Evolutionary conservation across 2,113 vertebrate species (phyloP).

Genomic region (Laticauda laticaudata): DNA sequence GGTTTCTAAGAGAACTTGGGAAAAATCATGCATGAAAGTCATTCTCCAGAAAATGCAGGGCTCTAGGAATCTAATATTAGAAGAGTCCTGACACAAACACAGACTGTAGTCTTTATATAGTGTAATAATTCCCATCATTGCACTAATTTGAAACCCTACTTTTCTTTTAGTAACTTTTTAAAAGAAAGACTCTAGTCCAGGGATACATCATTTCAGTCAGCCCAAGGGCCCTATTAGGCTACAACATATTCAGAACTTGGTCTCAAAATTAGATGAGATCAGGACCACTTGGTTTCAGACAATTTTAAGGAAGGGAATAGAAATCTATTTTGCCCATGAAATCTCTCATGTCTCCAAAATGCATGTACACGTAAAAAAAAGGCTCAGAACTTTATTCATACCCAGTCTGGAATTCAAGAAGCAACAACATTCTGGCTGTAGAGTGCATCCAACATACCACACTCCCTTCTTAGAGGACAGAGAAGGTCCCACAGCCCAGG

Average conservation of each 20-base stretch:
- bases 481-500: conserved; percentile 67
- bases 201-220: neutral
- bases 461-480: conserved; percentile 54
- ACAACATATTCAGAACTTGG: neutral
- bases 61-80: neutral
- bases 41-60: neutral
- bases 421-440: conserved; percentile 51
- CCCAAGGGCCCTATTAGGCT: neutral
- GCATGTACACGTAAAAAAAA: neutral
- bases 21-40: neutral
- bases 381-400: neutral
- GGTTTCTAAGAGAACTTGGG: neutral
- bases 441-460: conserved; percentile 69
- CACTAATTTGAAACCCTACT: neutral
- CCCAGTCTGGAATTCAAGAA: conserved; percentile 30
- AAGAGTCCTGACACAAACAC: neutral
- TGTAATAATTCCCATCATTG: neutral
- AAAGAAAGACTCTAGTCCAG: neutral
- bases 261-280: neutral
- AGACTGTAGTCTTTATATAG: neutral
- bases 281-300: neutral
- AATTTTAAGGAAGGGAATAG: neutral
- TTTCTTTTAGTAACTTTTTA: neutral
- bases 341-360: neutral
- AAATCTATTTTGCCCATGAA: neutral